phyloP scores from a whole-genome alignment of 2,888 invertebrate species.

The Herminia tarsipennalis region DNA sequence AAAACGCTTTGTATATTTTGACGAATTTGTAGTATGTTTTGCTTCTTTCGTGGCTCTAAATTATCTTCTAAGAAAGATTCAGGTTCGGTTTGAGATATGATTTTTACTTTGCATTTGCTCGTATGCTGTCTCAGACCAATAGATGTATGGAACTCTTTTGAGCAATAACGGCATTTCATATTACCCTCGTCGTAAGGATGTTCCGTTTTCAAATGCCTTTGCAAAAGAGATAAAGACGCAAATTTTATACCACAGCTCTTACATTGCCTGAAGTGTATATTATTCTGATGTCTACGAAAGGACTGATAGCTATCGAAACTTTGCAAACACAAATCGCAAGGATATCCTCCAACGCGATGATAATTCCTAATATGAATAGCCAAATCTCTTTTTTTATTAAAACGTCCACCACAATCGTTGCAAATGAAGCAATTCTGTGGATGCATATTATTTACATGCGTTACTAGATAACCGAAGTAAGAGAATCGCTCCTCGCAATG shows the following conservation, averaged over 20 bases:
- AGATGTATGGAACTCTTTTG: constrained; percentile 61
- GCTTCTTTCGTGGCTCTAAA: constrained; percentile 56
- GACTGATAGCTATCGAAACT: constrained; percentile 51
- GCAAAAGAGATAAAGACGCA: constrained; percentile 53
- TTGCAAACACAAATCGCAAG: constrained; percentile 63
- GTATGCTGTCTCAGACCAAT: constrained; percentile 66
- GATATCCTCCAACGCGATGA: constrained; percentile 63
- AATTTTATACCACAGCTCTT: constrained; percentile 61
- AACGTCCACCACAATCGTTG: constrained; percentile 65
- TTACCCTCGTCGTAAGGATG: constrained; percentile 57
- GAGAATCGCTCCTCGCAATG: constrained; percentile 63
- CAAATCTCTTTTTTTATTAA: constrained; percentile 66
- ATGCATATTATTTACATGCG: constrained; percentile 65
- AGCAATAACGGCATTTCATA: constrained; percentile 67
- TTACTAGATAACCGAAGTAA: constrained; percentile 64
- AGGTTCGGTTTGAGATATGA: constrained; percentile 39
- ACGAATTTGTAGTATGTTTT: constrained; percentile 64
- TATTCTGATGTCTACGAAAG: constrained; percentile 58
- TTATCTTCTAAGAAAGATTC: constrained; percentile 34
- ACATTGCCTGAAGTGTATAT: constrained; percentile 65
- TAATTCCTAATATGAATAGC: constrained; percentile 60
- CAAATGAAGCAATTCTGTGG: constrained; percentile 66
- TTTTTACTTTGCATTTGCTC: constrained; percentile 63
- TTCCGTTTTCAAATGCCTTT: constrained; percentile 61
- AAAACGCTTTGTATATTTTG: constrained; percentile 72